Percentiles rank a stretch among this genome's conserved stretches.
Evolutionary conservation across 2,113 vertebrate genomes (phyloP).

Genomic region (Entomyzon cyanotis): DNA sequence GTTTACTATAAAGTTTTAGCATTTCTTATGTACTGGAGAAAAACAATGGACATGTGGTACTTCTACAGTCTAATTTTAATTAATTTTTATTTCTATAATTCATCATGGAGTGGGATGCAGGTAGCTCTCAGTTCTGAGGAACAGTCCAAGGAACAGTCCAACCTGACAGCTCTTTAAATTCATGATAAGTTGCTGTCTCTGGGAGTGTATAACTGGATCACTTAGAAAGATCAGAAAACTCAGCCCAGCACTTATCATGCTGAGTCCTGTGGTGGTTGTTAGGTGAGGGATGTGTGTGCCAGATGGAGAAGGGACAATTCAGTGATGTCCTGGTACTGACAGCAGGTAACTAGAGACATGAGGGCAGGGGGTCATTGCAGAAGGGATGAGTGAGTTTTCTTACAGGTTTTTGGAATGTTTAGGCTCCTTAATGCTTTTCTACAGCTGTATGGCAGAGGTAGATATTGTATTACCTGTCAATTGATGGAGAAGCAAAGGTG

Average conservation of each 20-base stretch:
- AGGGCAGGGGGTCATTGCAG: neutral
- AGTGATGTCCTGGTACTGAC: neutral
- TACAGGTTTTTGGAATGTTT: neutral
- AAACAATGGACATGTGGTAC: neutral
- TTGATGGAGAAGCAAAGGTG: neutral
- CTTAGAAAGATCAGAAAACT: neutral
- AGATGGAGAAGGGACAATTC: neutral
- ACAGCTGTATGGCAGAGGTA: neutral
- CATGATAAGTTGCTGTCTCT: neutral
- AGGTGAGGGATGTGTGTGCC: neutral
- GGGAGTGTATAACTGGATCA: neutral
- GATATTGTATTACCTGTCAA: neutral
- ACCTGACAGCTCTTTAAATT: neutral
- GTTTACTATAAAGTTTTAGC: neutral
- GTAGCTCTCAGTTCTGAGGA: neutral
- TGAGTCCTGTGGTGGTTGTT: neutral
- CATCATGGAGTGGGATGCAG: neutral
- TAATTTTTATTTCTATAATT: neutral
- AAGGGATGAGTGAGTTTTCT: neutral
- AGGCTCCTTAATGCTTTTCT: neutral
- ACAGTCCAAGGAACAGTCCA: neutral
- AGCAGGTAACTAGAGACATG: neutral
- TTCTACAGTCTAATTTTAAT: neutral
- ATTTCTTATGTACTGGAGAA: neutral
- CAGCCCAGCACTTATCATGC: neutral